Evolutionary conservation across 2,888 invertebrate species (phyloP).

Genomic region (Parnassius glacialis): DNA sequence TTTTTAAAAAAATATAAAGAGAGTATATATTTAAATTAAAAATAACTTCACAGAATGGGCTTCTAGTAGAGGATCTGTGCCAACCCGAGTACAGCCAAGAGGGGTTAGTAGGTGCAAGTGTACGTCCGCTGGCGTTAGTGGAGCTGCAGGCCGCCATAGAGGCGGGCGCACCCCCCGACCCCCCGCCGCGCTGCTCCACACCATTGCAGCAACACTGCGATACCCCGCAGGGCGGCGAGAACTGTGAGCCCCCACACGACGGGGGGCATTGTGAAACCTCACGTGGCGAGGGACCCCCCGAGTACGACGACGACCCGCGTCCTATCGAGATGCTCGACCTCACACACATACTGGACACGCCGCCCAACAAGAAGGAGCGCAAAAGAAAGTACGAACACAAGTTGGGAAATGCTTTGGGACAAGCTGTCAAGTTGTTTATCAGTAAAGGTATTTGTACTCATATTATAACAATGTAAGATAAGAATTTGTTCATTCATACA

Average conservation of each 20-base stretch:
- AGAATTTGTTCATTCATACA: no score
- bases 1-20: no score
- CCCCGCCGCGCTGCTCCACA: constrained; percentile 29
- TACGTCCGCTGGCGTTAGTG: constrained; percentile 49
- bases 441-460: constrained; percentile 39
- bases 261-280: not conserved
- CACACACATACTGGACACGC: constrained; percentile 24
- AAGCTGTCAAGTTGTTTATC: constrained; percentile 37
- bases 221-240: not conserved
- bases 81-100: constrained; percentile 23
- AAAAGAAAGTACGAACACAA: constrained; percentile 42
- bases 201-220: constrained; percentile 24
- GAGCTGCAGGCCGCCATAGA: constrained; percentile 62
- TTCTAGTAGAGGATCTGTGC: constrained; percentile 58
- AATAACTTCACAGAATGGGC: constrained; percentile 43
- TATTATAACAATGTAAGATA: no score
- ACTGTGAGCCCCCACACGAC: not conserved
- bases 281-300: not conserved
- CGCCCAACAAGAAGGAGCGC: constrained; percentile 35
- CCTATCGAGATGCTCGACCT: constrained; percentile 20
- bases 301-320: constrained; percentile 13
- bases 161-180: constrained; percentile 46
- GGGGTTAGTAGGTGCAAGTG: constrained; percentile 22
- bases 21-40: not conserved
- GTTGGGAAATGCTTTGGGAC: constrained; percentile 35